Evolutionary conservation across 2,888 invertebrate genomes (phyloP).

Genomic region (Amblyjoppa proteus): DNA sequence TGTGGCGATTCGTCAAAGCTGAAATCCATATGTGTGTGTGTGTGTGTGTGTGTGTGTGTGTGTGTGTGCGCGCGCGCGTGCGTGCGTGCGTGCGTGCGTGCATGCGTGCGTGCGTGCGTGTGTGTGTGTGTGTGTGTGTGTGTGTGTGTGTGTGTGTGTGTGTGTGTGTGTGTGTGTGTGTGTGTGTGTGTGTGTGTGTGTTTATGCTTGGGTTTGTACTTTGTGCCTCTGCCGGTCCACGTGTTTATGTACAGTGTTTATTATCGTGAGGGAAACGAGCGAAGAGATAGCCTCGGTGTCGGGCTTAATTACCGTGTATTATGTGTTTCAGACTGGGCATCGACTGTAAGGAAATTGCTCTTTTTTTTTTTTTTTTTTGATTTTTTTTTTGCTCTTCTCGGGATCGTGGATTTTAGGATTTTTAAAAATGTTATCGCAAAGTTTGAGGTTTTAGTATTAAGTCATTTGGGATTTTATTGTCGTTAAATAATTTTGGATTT

Average conservation of each 20-base stretch:
- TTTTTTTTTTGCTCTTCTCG: neutral
- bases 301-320: conserved; percentile 57
- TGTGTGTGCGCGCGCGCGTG: no score
- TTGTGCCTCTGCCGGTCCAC: neutral
- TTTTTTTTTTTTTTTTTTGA: conserved; percentile 24
- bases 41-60: conserved; percentile 11
- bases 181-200: conserved; percentile 3
- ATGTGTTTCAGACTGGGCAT: conserved; percentile 24
- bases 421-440: no score
- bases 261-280: conserved; percentile 33
- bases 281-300: conserved; percentile 20
- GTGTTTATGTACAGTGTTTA: conserved; percentile 11
- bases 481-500: no score
- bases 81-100: no score
- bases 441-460: no score
- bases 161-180: no score
- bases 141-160: no score
- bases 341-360: neutral
- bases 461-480: no score
- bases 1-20: conserved; percentile 32
- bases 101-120: no score
- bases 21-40: conserved; percentile 32
- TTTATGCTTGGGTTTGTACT: neutral
- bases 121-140: no score
- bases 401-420: no score